Evolutionary conservation across 2,888 invertebrate genomes (phyloP).

Genomic region (Nematopogon swammerdamellus): DNA sequence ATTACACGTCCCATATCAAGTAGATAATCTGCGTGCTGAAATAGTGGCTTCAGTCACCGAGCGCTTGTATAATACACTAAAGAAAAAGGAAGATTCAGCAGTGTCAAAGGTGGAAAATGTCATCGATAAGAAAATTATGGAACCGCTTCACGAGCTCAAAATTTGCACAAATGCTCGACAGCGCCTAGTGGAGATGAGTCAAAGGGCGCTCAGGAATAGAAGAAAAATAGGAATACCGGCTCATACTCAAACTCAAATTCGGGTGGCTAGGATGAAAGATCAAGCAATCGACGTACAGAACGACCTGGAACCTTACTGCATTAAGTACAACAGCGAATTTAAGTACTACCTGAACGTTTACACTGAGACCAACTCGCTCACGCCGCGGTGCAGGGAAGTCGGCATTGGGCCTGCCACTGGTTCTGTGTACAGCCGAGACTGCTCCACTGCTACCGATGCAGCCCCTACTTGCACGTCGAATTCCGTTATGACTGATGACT

Average conservation of each 20-base stretch:
- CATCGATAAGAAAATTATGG: slow-evolving; percentile 37
- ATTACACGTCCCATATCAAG: slow-evolving; percentile 33
- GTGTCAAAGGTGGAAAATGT: slow-evolving; percentile 35
- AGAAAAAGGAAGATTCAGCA: slow-evolving; percentile 49
- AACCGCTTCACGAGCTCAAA: slow-evolving; percentile 48
- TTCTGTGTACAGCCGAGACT: slow-evolving; percentile 27
- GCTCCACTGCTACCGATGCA: slow-evolving; percentile 29
- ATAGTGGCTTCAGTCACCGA: slow-evolving; percentile 71
- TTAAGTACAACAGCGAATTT: slow-evolving; percentile 25
- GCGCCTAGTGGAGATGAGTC: slow-evolving; percentile 56
- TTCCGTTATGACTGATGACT: slow-evolving; percentile 35
- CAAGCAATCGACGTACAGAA: slow-evolving; percentile 50
- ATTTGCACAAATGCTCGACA: slow-evolving; percentile 59
- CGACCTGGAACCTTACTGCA: slow-evolving; percentile 43
- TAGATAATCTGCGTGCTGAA: slow-evolving; percentile 54
- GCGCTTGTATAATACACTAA: slow-evolving; percentile 58
- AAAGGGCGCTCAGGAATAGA: slow-evolving; percentile 53
- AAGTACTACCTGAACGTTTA: slow-evolving; percentile 28
- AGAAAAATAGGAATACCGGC: slow-evolving; percentile 47
- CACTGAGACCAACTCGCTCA: slow-evolving; percentile 40
- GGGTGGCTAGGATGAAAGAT: slow-evolving; percentile 54
- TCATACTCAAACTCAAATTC: slow-evolving; percentile 56
- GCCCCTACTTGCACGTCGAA: slow-evolving; percentile 28
- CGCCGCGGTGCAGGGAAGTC: slow-evolving; percentile 46
- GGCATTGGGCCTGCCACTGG: slow-evolving; percentile 34